Evolutionary conservation across 2,113 vertebrate genomes (phyloP).

Genomic region (Rhagologus leucostigma): DNA sequence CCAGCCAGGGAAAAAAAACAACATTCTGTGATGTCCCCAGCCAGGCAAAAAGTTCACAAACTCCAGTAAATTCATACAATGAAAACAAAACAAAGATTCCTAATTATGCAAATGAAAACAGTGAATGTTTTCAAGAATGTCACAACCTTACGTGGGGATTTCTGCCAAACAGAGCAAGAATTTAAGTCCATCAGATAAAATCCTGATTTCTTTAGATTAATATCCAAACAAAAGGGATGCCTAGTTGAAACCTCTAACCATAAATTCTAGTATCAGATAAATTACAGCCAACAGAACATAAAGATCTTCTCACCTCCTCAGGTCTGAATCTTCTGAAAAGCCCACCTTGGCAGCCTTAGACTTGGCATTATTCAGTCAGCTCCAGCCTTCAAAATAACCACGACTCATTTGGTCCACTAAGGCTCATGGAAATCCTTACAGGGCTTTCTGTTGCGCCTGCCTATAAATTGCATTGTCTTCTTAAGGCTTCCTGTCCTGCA

Average conservation of each 20-base stretch:
- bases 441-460: background rate
- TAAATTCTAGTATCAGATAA: background rate
- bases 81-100: conserved; percentile 37
- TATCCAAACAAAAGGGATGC: background rate
- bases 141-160: background rate
- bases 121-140: conserved; percentile 31
- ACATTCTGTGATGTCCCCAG: conserved; percentile 26
- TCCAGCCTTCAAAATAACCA: conserved; percentile 10
- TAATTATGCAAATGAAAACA: conserved; percentile 48
- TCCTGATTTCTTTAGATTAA: background rate
- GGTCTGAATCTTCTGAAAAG: conserved; percentile 36
- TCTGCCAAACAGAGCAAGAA: conserved; percentile 28
- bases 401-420: background rate
- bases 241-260: background rate
- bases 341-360: conserved; percentile 7
- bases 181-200: background rate
- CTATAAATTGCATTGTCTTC: conserved; percentile 44
- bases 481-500: conserved; percentile 40
- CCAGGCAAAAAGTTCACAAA: conserved; percentile 42
- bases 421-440: conserved; percentile 23
- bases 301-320: conserved; percentile 48
- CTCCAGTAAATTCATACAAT: conserved; percentile 25
- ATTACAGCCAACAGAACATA: conserved; percentile 3
- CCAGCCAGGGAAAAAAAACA: conserved; percentile 31
- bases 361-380: conserved; percentile 27